Evolutionary conservation across 2,888 invertebrate genomes (phyloP).

Genomic region (Perithous albicinctus): DNA sequence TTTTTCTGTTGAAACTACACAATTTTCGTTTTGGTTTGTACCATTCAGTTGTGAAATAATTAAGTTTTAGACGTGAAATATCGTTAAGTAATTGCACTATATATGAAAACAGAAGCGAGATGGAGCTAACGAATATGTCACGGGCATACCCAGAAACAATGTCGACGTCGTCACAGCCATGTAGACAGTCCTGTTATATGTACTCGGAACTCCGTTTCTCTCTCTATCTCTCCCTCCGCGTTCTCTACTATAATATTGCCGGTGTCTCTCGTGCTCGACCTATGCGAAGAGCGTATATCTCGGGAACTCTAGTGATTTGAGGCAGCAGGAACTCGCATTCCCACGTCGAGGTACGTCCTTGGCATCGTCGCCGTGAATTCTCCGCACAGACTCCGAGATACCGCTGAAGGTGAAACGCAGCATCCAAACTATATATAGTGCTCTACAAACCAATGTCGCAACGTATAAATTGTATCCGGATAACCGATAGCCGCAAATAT

Average conservation of each 20-base stretch:
- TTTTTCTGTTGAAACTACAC: too few species aligned
- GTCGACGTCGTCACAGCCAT: slow-evolving; percentile 60
- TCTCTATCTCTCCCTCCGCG: too few species aligned
- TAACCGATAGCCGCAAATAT: slow-evolving; percentile 57
- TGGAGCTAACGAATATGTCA: slow-evolving; percentile 34
- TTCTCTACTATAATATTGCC: slow-evolving; percentile 11
- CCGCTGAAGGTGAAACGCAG: slow-evolving; percentile 4
- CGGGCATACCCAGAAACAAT: slow-evolving; percentile 35
- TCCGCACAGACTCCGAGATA: slow-evolving; percentile 12
- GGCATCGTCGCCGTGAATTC: slow-evolving; percentile 58
- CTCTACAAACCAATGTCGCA: background rate
- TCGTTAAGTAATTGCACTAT: background rate
- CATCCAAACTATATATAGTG: slow-evolving; percentile 1
- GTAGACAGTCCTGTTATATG: slow-evolving; percentile 1
- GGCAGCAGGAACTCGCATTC: slow-evolving; percentile 69
- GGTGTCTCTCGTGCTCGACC: slow-evolving; percentile 39
- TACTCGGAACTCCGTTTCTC: slow-evolving; percentile 3
- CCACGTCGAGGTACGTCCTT: slow-evolving; percentile 53
- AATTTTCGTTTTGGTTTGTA: too few species aligned
- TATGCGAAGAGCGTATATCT: slow-evolving; percentile 67
- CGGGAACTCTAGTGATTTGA: slow-evolving; percentile 71
- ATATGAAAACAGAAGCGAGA: background rate
- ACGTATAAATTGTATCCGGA: slow-evolving; percentile 63
- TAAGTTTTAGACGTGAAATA: too few species aligned
- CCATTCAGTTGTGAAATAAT: too few species aligned